These are phyloP conservation scores for Lepetodrilus schrolli DNA, from an alignment of 2,888 invertebrate genomes.

Conservation along the genomic window DNA sequence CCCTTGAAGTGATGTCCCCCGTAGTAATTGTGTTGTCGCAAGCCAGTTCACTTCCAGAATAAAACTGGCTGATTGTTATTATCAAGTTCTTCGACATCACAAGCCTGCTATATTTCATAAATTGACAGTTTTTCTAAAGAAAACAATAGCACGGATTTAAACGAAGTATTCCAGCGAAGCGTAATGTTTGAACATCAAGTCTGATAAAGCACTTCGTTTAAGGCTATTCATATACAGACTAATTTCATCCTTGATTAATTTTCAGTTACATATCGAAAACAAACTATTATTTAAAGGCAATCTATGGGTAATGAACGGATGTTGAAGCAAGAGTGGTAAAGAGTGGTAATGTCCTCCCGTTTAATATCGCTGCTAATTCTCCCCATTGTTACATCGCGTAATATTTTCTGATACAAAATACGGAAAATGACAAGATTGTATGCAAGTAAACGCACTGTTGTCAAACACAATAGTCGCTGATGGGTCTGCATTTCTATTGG, in stretches of 20 bases:
- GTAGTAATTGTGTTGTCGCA: not conserved
- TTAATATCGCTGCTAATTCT: conserved; percentile 14
- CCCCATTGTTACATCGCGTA: not conserved
- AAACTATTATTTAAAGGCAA: conserved; percentile 24
- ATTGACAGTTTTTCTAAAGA: conserved; percentile 16
- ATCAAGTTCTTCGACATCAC: conserved; percentile 13
- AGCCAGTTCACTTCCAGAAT: conserved; percentile 12
- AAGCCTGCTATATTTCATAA: conserved; percentile 22
- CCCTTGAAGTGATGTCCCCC: not conserved
- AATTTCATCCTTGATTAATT: conserved; percentile 24
- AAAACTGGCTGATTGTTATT: conserved; percentile 9
- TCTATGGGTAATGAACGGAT: conserved; percentile 10
- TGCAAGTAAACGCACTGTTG: not conserved
- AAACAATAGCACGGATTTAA: not conserved
- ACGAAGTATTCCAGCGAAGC: not conserved
- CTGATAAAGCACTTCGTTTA: not conserved
- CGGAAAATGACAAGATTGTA: not conserved
- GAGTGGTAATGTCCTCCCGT: not conserved
- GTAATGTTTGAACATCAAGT: not conserved
- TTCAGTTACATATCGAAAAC: conserved; percentile 27
- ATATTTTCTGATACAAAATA: not conserved
- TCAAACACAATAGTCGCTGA: not conserved
- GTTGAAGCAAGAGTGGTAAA: not conserved
- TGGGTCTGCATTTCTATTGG: no score
- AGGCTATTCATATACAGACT: not conserved